Conservation (phyloP, 2,888 invertebrate species). For the Drosophila maculinotata region DNA sequence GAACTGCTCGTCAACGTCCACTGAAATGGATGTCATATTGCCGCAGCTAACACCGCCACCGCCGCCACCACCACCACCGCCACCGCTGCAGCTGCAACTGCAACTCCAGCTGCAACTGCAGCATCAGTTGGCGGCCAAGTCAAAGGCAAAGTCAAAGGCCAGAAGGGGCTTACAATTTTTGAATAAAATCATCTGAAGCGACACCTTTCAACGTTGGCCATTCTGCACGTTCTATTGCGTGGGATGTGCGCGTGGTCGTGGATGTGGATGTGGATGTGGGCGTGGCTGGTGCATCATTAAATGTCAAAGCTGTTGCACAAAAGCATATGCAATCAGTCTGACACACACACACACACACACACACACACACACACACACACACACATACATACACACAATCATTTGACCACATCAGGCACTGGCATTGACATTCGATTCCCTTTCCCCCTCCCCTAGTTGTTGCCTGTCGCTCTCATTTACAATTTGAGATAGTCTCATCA, state of each 20-base stretch:
- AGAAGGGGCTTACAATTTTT: conserved; percentile 50
- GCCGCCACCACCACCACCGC: conserved; percentile 51
- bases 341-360: conserved; percentile 7
- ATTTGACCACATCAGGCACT: conserved; percentile 21
- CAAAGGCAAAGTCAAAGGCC: conserved; percentile 40
- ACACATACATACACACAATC: conserved; percentile 4
- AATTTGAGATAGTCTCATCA: not conserved
- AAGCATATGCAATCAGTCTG: conserved; percentile 16
- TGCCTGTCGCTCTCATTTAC: not conserved
- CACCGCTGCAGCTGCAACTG: conserved; percentile 10
- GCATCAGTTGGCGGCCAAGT: conserved; percentile 15
- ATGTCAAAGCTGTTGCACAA: conserved; percentile 19
- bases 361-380: conserved; percentile 4
- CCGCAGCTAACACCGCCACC: conserved; percentile 58
- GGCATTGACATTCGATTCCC: conserved; percentile 11
- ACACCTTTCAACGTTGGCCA: not conserved
- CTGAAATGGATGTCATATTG: conserved; percentile 53
- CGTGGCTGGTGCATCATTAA: conserved; percentile 27
- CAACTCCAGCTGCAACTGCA: conserved; percentile 24
- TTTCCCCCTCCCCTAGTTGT: not conserved
- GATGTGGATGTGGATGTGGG: conserved; percentile 6
- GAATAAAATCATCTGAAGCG: conserved; percentile 62
- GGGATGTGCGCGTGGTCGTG: not conserved
- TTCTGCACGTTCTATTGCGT: not conserved
- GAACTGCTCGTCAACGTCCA: conserved; percentile 52